These are phyloP conservation scores for Zaprionus camerounensis DNA, from an alignment of 1,140 invertebrate genomes.

Conservation along the genomic window DNA sequence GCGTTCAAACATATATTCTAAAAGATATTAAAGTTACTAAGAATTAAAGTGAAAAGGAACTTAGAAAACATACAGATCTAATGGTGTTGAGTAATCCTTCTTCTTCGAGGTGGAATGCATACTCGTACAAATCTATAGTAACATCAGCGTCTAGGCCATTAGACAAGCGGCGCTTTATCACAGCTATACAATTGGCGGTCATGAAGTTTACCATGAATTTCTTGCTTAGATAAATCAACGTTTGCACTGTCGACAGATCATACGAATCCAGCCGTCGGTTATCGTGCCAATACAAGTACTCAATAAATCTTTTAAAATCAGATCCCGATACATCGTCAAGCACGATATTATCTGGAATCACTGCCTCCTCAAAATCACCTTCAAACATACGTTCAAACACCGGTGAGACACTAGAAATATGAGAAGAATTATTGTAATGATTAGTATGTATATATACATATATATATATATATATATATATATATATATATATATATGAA, in stretches of 20 bases:
- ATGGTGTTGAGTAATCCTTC: neutral
- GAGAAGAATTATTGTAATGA: neutral
- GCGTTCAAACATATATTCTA: constrained; percentile 1
- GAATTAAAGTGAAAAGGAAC: neutral
- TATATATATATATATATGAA: too few relatives aligned
- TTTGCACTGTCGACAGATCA: constrained; percentile 31
- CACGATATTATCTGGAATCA: constrained; percentile 42
- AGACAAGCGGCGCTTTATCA: constrained; percentile 7
- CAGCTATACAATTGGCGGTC: constrained; percentile 24
- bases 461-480: too few relatives aligned
- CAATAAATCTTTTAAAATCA: constrained; percentile 46
- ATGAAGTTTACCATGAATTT: constrained; percentile 45
- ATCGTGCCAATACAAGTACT: constrained; percentile 48
- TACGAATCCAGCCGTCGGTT: constrained; percentile 16
- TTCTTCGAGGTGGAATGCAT: constrained; percentile 38
- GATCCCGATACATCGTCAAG: constrained; percentile 44
- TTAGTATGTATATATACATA: too few relatives aligned
- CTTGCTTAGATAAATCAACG: constrained; percentile 45
- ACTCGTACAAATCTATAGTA: constrained; percentile 42
- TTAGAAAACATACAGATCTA: constrained; percentile 11
- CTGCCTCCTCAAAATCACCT: constrained; percentile 42
- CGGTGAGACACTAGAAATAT: constrained; percentile 33
- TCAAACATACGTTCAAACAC: constrained; percentile 59
- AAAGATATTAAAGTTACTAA: neutral
- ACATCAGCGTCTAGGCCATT: constrained; percentile 18